Conservation (phyloP, 2,113 vertebrate genomes). For the Rhinolophus sinicus region DNA sequence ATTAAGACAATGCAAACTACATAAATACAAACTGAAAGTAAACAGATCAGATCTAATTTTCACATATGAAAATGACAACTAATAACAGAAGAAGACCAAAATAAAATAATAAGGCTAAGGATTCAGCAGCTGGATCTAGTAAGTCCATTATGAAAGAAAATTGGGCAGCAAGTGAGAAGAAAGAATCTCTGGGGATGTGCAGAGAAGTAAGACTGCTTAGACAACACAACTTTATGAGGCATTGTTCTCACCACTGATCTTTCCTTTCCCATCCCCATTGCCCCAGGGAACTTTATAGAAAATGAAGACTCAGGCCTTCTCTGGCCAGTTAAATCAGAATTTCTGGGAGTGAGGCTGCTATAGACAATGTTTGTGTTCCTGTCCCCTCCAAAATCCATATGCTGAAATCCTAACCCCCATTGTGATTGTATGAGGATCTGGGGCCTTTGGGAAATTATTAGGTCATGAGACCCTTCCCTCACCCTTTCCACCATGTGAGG, state of each 20-base stretch:
- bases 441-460: not conserved
- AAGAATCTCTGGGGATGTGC: not conserved
- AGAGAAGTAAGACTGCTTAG: no score
- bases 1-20: not conserved
- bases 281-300: not conserved
- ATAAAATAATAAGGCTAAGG: not conserved
- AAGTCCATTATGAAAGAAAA: not conserved
- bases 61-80: not conserved
- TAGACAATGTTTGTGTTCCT: not conserved
- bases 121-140: not conserved
- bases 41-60: not conserved
- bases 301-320: not conserved
- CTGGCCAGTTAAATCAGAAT: not conserved
- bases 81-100: not conserved
- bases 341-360: not conserved
- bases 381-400: not conserved
- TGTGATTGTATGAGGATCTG: not conserved
- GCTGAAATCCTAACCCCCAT: not conserved
- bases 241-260: rapidly evolving
- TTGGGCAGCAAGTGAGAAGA: no score
- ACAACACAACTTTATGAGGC: not conserved
- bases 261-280: not conserved
- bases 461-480: not conserved
- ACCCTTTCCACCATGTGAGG: not conserved
- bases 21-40: not conserved